These are phyloP conservation scores for Oithona nana DNA, from an alignment of 2,888 invertebrate species.

Conservation along the genomic window DNA sequence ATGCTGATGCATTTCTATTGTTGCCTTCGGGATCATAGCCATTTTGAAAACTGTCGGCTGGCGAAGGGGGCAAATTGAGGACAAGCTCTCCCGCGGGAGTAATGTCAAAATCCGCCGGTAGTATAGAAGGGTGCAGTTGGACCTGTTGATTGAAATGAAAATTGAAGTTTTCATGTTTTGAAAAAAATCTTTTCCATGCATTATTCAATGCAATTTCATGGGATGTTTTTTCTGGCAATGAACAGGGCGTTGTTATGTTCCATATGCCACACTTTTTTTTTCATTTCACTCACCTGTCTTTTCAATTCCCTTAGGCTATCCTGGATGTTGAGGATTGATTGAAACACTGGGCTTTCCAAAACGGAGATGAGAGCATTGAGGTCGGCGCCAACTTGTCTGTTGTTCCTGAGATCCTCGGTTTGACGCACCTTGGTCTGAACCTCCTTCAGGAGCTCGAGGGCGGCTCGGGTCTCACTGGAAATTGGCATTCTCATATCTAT, in stretches of 20 bases:
- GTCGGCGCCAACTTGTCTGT: conserved; percentile 42
- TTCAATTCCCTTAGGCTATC: conserved; percentile 20
- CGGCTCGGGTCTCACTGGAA: conserved; percentile 11
- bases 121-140: conserved; percentile 71
- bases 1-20: neutral
- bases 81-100: conserved; percentile 55
- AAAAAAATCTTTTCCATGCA: too few species aligned
- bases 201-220: too few species aligned
- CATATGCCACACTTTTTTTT: too few species aligned
- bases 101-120: conserved; percentile 83
- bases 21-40: neutral
- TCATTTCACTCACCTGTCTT: conserved; percentile 11
- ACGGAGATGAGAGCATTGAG: conserved; percentile 61
- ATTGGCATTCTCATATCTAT: conserved; percentile 18
- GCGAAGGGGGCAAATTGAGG: conserved; percentile 35
- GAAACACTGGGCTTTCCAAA: conserved; percentile 67
- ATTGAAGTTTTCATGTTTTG: neutral
- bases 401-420: neutral
- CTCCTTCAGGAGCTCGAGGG: conserved; percentile 15
- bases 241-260: too few species aligned
- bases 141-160: conserved; percentile 36
- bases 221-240: too few species aligned
- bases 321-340: conserved; percentile 62
- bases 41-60: neutral
- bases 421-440: neutral